phyloP scores from a whole-genome alignment of 2,113 vertebrate species.

The Caloenas nicobarica region DNA sequence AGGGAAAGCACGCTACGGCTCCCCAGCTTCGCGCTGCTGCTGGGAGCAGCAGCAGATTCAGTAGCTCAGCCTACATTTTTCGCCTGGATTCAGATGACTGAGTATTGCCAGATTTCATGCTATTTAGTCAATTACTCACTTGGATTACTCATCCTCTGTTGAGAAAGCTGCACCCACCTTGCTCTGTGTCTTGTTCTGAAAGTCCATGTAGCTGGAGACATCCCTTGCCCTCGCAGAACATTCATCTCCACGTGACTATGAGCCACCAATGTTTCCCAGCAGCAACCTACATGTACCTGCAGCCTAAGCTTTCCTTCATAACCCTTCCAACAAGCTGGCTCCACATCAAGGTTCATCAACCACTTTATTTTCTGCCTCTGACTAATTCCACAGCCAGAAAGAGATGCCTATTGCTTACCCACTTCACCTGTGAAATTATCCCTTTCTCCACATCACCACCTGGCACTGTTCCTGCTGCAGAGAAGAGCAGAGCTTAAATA shows the following conservation, averaged over 20 bases:
- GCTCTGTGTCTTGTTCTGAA: background rate
- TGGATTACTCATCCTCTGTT: background rate
- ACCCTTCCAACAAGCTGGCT: background rate
- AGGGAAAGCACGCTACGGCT: accelerated
- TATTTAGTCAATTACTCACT: slow-evolving; percentile 47
- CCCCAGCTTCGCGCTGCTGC: background rate
- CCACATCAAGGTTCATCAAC: background rate
- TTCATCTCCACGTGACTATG: background rate
- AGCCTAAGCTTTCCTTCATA: background rate
- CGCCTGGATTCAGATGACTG: slow-evolving; percentile 40
- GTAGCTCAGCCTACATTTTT: slow-evolving; percentile 21
- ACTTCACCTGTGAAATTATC: background rate
- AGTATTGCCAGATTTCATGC: slow-evolving; percentile 24
- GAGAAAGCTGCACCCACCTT: background rate
- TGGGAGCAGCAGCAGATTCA: slow-evolving; percentile 16
- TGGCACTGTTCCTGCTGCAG: background rate
- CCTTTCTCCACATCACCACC: background rate
- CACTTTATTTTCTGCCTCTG: background rate
- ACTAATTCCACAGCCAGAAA: background rate
- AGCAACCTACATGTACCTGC: background rate
- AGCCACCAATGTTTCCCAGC: background rate
- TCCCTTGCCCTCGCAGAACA: background rate
- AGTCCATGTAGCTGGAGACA: background rate
- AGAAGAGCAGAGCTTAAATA: background rate
- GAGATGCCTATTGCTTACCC: background rate